Conservation (phyloP, 2,113 vertebrate species). For the Silurus asotus region DNA sequence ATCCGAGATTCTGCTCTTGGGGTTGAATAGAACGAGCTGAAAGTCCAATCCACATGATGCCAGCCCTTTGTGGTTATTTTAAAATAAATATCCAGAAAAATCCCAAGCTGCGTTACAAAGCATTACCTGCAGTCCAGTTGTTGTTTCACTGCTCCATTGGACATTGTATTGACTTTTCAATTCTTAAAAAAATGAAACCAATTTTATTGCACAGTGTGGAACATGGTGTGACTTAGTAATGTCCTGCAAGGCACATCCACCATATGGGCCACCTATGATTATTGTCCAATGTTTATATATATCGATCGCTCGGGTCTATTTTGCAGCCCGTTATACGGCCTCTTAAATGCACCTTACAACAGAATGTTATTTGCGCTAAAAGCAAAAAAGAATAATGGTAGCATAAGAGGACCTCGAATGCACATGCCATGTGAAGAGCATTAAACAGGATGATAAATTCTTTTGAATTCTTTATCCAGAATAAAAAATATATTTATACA, state of each 20-base stretch:
- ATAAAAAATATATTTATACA: background rate
- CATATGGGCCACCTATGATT: background rate
- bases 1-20: background rate
- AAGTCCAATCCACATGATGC: background rate
- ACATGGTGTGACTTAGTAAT: background rate
- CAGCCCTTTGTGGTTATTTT: background rate
- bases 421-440: background rate
- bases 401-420: background rate
- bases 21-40: background rate
- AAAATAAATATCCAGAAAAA: slow-evolving; percentile 22
- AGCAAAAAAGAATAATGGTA: background rate
- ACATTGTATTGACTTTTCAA: slow-evolving; percentile 55
- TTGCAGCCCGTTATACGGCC: background rate
- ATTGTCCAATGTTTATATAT: background rate
- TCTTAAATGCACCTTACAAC: background rate
- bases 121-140: slow-evolving; percentile 49
- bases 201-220: slow-evolving; percentile 36
- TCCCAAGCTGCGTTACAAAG: slow-evolving; percentile 24
- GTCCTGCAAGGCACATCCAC: background rate
- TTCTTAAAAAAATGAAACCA: slow-evolving; percentile 56
- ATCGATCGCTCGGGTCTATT: background rate
- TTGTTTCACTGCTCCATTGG: slow-evolving; percentile 45
- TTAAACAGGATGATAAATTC: background rate
- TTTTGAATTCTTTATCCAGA: background rate
- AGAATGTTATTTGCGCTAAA: background rate